Evolutionary conservation across 1,140 invertebrate species (phyloP).

Genomic region (Drosophila saltans): DNA sequence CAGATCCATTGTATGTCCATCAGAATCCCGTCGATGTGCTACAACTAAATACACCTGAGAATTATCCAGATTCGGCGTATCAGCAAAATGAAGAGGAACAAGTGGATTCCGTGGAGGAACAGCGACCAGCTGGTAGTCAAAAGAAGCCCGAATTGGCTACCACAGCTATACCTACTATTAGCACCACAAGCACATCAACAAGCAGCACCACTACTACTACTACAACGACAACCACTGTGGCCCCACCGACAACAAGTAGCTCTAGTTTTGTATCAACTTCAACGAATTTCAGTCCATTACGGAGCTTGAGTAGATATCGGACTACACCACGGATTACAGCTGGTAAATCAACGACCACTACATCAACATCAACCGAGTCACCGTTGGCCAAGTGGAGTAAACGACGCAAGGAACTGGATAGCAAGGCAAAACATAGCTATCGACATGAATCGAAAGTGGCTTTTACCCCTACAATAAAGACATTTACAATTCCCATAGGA

Average conservation of each 20-base stretch:
- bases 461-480: slow-evolving; percentile 22
- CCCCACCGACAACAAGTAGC: slow-evolving; percentile 16
- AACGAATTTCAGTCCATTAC: slow-evolving; percentile 57
- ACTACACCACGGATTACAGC: slow-evolving; percentile 68
- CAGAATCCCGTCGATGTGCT: slow-evolving; percentile 57
- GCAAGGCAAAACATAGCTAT: slow-evolving; percentile 67
- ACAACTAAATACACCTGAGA: slow-evolving; percentile 41
- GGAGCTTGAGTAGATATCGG: slow-evolving; percentile 63
- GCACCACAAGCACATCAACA: background rate
- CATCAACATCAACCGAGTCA: slow-evolving; percentile 51
- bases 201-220: slow-evolving; percentile 1
- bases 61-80: background rate
- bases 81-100: background rate
- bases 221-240: background rate
- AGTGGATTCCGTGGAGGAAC: background rate
- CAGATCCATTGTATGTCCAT: slow-evolving; percentile 81
- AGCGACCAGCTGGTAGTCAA: slow-evolving; percentile 43
- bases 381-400: slow-evolving; percentile 71
- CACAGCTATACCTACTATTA: slow-evolving; percentile 17
- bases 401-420: slow-evolving; percentile 71
- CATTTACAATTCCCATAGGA: slow-evolving; percentile 19
- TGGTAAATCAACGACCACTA: slow-evolving; percentile 58
- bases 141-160: slow-evolving; percentile 39
- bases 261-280: slow-evolving; percentile 66
- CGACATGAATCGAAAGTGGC: slow-evolving; percentile 56